A percentile compares a stretch with the other conserved stretches of the same genome.
phyloP scores from a whole-genome alignment of 2,888 invertebrate genomes.

The Cremastinae sp. region DNA sequence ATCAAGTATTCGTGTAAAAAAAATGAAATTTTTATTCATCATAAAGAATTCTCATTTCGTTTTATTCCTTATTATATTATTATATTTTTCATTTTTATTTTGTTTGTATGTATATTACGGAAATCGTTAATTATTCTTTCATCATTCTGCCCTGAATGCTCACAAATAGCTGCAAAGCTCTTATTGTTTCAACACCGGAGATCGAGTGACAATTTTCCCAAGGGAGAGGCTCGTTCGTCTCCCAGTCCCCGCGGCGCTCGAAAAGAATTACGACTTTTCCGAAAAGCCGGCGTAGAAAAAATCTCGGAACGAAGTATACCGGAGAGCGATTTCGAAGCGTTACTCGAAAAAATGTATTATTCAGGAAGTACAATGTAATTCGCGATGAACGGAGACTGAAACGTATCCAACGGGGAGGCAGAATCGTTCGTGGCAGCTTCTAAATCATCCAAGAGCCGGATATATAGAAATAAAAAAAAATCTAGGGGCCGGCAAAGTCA shows the following conservation, averaged over 20 bases:
- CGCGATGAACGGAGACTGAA: neutral
- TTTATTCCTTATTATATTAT: no score
- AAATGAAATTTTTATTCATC: no score
- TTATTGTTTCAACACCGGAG: conserved; percentile 19
- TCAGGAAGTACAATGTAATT: neutral
- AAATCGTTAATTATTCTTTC: neutral
- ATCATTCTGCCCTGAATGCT: no score
- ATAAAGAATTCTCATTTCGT: no score
- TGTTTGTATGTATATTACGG: neutral
- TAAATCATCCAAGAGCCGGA: no score
- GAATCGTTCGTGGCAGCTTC: conserved; percentile 4
- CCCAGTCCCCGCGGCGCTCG: neutral
- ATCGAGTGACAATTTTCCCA: conserved; percentile 13
- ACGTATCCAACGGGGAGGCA: neutral
- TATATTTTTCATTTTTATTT: no score
- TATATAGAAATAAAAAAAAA: no score
- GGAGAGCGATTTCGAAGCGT: neutral
- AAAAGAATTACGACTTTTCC: neutral
- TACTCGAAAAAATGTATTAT: neutral
- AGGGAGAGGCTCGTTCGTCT: conserved; percentile 2
- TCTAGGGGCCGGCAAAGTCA: conserved; percentile 24
- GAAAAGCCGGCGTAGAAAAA: no score
- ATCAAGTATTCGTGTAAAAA: no score
- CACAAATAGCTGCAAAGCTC: neutral
- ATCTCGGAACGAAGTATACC: no score